Evolutionary conservation across 2,888 invertebrate species (phyloP).

Genomic region (Pachydiplax longipennis): DNA sequence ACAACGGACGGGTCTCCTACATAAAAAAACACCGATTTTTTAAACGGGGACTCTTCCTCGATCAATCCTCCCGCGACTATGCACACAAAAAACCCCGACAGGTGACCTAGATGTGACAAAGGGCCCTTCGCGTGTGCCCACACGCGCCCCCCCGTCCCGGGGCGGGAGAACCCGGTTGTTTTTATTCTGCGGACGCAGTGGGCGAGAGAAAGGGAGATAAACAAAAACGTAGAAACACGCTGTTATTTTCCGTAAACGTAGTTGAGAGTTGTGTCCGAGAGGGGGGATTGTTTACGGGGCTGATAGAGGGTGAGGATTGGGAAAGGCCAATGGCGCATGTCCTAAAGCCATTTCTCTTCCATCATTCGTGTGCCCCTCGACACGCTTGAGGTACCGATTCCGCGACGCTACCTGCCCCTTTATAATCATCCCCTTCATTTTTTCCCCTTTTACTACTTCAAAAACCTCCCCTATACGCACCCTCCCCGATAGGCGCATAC

Average conservation of each 20-base stretch:
- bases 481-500: not conserved
- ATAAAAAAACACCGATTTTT: not conserved
- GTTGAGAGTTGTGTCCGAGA: not conserved
- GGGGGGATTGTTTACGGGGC: too few species aligned
- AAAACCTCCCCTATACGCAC: not conserved
- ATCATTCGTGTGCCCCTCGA: not conserved
- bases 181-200: not conserved
- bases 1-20: not conserved
- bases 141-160: not conserved
- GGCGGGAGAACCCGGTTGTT: not conserved
- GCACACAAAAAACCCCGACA: not conserved
- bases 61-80: not conserved
- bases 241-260: not conserved
- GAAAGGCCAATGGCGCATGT: not conserved
- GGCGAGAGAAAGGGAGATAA: not conserved
- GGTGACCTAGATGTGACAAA: not conserved
- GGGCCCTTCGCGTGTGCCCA: not conserved
- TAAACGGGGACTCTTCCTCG: not conserved
- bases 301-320: too few species aligned
- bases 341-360: not conserved
- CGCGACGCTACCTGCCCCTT: not conserved
- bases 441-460: not conserved
- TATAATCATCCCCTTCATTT: not conserved
- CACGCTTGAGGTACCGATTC: not conserved
- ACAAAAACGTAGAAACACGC: not conserved